phyloP scores from a whole-genome alignment of 37 sponge, comb jelly and placozoan species.

The Crambe crambe region DNA sequence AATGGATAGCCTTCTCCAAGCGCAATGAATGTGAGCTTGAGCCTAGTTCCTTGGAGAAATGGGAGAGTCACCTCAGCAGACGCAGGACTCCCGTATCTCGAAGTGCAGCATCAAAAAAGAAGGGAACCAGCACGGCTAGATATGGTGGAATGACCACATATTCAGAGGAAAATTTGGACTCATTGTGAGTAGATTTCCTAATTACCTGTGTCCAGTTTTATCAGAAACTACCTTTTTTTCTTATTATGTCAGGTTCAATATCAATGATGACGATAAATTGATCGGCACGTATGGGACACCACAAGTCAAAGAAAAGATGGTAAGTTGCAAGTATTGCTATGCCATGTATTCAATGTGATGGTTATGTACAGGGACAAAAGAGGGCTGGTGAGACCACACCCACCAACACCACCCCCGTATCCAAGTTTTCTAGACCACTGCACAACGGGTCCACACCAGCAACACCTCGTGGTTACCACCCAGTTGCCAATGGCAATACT shows the following conservation, averaged over 20 bases:
- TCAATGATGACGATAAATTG: too few relatives aligned
- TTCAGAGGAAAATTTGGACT: neutral
- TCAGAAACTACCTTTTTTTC: too few relatives aligned
- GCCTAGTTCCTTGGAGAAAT: constrained; percentile 6
- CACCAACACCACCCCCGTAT: constrained; percentile 22
- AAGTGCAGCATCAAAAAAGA: neutral
- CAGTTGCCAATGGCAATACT: neutral
- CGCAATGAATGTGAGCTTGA: constrained; percentile 24
- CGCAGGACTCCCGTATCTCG: neutral
- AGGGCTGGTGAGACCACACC: constrained; percentile 33
- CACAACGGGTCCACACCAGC: constrained; percentile 17
- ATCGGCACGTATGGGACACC: too few relatives aligned
- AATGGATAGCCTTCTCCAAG: constrained; percentile 42
- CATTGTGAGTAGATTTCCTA: neutral
- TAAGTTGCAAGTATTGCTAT: too few relatives aligned
- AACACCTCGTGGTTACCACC: neutral
- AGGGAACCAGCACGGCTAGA: neutral
- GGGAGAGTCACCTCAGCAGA: neutral
- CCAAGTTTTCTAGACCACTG: constrained; percentile 20
- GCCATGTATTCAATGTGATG: too few relatives aligned
- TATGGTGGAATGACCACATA: constrained; percentile 7
- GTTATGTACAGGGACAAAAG: too few relatives aligned
- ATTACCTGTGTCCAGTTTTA: too few relatives aligned
- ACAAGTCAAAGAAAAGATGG: too few relatives aligned
- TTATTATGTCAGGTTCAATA: too few relatives aligned